Base-by-base conservation (phyloP, 2,797 vertebrate genomes). In the Girardinus metallicus region DNA sequence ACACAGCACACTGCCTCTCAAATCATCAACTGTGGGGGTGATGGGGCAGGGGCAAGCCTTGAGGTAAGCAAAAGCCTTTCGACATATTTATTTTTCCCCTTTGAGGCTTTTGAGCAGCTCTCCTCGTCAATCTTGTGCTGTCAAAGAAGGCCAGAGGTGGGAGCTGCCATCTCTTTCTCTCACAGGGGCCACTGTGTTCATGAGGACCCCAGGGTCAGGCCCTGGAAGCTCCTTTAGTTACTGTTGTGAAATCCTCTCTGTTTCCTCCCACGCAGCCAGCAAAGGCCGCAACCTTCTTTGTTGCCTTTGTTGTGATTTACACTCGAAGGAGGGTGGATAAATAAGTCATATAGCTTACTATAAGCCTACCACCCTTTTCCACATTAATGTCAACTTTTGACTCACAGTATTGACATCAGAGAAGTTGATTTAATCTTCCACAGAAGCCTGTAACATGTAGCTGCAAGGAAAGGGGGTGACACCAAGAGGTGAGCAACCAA, bases 81-180 rank as follows among this genome's bases (percentile, higher is more conserved):
- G 85, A 89, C 87, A 75, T 93, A 92, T 94, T 94, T 94, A 92
- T 94, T 94, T 94, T 94, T 91, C 89, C 93, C 86, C 88, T 82
- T 88, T 87, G 92, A 93, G 89, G 87, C 92, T 91, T 94, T 94
- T 91, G 85, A 92, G 86, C 89, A 80, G 85, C 86, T 87, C 83
- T 86, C 88, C 91, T 93, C 93, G 85, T 95, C 94, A 94, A 94
- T 95, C 93, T 94, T 88, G 73, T 41, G 87, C 88, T 91, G 94
- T 95, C 93, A 92, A 66, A 78, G 78, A 91, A 80, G 90, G 91
- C 91, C 90, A 90, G 89, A 92, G 91, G 92, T 92, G 91, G 91
- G 84, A 85, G 85, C 86, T 87, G 80, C 86, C 83, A 84, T 89
- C 84, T 84, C 80, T 85, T 66, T 85, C 78, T 88, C 90, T 93